Evolutionary conservation across 35 echinoderm and acorn worm genomes (phyloP).

Genomic region (Hemicentrotus pulcherrimus): DNA sequence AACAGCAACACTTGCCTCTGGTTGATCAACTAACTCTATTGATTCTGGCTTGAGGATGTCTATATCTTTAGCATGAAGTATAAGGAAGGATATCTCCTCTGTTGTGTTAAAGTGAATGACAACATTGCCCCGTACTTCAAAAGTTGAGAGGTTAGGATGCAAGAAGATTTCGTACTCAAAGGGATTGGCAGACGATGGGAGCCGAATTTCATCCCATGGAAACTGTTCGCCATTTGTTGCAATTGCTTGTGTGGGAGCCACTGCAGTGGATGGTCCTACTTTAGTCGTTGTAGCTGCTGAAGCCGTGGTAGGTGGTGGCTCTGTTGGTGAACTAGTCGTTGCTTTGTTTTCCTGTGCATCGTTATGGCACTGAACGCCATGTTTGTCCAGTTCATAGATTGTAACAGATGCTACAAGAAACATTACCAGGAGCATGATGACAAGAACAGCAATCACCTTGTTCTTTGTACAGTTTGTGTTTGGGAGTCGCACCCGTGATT

Average conservation of each 20-base stretch:
- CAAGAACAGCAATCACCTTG: constrained; percentile 4
- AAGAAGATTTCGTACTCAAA: constrained; percentile 70
- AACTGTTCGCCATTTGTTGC: constrained; percentile 55
- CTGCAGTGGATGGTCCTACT: not conserved
- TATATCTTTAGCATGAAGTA: constrained; percentile 78
- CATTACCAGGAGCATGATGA: constrained; percentile 31
- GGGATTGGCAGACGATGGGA: constrained; percentile 68
- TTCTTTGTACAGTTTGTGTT: constrained; percentile 45
- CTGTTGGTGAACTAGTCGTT: not conserved
- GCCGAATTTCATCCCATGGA: constrained; percentile 71
- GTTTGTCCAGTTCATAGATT: constrained; percentile 44
- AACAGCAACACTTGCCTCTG: not conserved
- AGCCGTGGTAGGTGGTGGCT: not conserved
- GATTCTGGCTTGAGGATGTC: constrained; percentile 41
- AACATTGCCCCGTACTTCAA: constrained; percentile 57
- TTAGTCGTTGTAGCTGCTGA: not conserved
- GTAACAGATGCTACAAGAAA: constrained; percentile 4
- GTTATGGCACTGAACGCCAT: not conserved
- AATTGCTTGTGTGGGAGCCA: constrained; percentile 8
- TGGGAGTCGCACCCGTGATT: constrained; percentile 42
- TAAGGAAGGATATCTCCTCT: constrained; percentile 44
- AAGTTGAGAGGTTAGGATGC: constrained; percentile 67
- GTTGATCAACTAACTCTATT: not conserved
- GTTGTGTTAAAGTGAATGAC: constrained; percentile 40
- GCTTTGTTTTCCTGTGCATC: not conserved